Evolutionary conservation across 2,113 vertebrate species (phyloP).

Genomic region (Mus pahari): DNA sequence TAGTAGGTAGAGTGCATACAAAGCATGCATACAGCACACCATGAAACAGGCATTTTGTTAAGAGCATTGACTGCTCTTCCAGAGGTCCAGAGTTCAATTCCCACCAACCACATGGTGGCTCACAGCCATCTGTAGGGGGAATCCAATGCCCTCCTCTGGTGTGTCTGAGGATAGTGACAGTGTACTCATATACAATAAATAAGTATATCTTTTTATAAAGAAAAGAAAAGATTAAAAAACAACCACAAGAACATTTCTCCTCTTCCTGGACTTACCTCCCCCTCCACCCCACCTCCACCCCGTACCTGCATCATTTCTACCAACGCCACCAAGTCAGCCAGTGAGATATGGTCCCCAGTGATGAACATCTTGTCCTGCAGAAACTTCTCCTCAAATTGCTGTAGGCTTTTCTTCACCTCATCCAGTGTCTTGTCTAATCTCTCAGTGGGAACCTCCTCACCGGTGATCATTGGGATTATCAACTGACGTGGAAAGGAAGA

Average conservation of each 20-base stretch:
- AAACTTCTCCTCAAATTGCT: slow-evolving; percentile 89
- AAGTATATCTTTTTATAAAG: too few relatives aligned
- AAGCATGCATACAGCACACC: not conserved
- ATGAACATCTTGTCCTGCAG: slow-evolving; percentile 89
- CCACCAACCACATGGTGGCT: too few relatives aligned
- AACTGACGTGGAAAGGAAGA: slow-evolving; percentile 73
- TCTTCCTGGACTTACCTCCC: too few relatives aligned
- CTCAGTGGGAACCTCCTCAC: slow-evolving; percentile 84
- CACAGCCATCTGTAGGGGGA: too few relatives aligned
- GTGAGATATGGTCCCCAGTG: slow-evolving; percentile 86
- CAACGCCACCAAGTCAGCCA: slow-evolving; percentile 91
- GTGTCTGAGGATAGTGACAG: too few relatives aligned
- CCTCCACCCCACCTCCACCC: accelerated
- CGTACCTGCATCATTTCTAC: slow-evolving; percentile 93
- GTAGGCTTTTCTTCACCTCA: slow-evolving; percentile 83
- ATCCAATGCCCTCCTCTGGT: too few relatives aligned
- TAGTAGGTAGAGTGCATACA: not conserved
- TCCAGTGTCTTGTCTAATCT: slow-evolving; percentile 84
- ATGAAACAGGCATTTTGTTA: not conserved
- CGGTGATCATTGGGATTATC: slow-evolving; percentile 85
- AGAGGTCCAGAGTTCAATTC: too few relatives aligned
- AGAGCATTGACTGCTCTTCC: too few relatives aligned
- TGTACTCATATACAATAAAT: too few relatives aligned
- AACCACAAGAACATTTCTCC: too few relatives aligned
- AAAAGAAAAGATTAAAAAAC: too few relatives aligned